These are phyloP conservation scores for Aplidium turbinatum DNA, from an alignment of 23 tunicate species.

Conservation along the genomic window DNA sequence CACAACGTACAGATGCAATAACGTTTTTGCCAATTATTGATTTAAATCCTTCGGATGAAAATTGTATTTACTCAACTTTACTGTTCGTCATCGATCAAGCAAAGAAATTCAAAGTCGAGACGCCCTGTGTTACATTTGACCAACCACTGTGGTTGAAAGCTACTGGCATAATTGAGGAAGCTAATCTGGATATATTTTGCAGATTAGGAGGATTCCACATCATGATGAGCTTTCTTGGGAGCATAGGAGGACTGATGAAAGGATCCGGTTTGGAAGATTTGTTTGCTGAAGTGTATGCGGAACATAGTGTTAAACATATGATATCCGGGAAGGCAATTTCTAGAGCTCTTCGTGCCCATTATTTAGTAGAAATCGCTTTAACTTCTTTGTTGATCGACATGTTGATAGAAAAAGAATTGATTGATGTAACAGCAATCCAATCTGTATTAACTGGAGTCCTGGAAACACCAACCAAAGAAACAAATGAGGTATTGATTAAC, in stretches of 20 bases:
- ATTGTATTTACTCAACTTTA: slow-evolving; percentile 1
- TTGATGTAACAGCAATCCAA: too few relatives aligned
- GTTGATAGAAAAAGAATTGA: too few relatives aligned
- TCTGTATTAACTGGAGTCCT: background rate
- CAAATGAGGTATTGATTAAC: background rate
- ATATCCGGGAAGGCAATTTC: slow-evolving; percentile 11
- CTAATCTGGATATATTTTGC: background rate
- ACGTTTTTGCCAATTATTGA: slow-evolving; percentile 9
- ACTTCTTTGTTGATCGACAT: background rate
- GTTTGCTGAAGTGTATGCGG: slow-evolving; percentile 4
- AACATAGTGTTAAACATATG: slow-evolving; percentile 5
- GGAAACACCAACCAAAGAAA: background rate
- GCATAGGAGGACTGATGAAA: slow-evolving; percentile 6
- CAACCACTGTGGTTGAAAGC: slow-evolving; percentile 12
- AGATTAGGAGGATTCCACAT: slow-evolving; percentile 12
- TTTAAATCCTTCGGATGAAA: slow-evolving; percentile 8
- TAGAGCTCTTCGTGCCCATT: slow-evolving; percentile 15
- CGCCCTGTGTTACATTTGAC: background rate
- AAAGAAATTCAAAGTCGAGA: background rate
- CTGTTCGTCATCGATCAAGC: slow-evolving; percentile 3
- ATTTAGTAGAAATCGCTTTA: background rate
- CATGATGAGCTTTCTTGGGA: slow-evolving; percentile 15
- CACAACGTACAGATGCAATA: background rate
- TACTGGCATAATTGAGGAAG: slow-evolving; percentile 1
- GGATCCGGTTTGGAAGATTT: background rate